These are phyloP conservation scores for Eleutherodactylus coqui DNA, from an alignment of 2,797 vertebrate genomes.

Conservation along the genomic window DNA sequence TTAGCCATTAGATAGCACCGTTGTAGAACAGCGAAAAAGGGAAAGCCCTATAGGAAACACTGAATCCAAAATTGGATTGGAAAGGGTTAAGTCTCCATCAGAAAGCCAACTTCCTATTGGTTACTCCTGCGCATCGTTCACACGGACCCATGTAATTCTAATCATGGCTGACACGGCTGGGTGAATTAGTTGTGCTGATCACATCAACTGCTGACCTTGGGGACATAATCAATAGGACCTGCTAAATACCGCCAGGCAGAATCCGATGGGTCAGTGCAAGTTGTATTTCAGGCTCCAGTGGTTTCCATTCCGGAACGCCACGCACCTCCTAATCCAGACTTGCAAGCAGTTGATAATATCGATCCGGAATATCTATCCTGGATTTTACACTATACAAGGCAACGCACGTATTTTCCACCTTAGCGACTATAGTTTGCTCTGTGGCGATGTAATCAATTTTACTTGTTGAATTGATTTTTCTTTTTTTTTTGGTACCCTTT, in stretches of 20 bases:
- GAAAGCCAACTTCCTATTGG: neutral
- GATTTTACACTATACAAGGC: neutral
- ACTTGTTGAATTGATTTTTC: neutral
- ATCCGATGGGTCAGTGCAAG: neutral
- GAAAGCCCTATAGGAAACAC: no score
- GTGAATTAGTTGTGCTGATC: conserved; percentile 1
- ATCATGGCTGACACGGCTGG: conserved; percentile 17
- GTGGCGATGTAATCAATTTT: neutral
- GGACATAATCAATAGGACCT: conserved; percentile 45
- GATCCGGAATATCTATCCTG: neutral
- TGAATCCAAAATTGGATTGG: no score
- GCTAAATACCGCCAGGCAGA: conserved; percentile 23
- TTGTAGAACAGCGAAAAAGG: no score
- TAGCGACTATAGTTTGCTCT: neutral
- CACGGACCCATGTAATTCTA: neutral
- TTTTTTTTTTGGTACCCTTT: neutral
- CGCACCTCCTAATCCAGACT: neutral
- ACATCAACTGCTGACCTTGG: conserved; percentile 45
- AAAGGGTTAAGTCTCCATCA: no score
- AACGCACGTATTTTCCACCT: neutral
- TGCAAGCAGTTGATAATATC: conserved; percentile 15
- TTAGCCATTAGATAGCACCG: no score
- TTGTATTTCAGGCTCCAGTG: conserved; percentile 52
- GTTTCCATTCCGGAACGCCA: conserved; percentile 32
- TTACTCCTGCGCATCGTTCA: neutral